phyloP scores from a whole-genome alignment of 2,888 invertebrate species.

The Lasioglossum malachurum region DNA sequence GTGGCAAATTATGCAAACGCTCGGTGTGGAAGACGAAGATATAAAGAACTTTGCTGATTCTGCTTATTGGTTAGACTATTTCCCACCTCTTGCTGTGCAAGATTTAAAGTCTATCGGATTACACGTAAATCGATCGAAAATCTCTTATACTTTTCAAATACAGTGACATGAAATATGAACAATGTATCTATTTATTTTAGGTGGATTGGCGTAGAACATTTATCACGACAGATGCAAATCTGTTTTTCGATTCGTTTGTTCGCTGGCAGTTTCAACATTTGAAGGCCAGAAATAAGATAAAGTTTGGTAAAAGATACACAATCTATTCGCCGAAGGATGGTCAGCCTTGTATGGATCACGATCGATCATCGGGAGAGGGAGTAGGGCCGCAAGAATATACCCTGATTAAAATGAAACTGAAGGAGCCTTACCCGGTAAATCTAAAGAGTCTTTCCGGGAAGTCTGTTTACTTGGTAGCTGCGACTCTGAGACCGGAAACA shows the following conservation, averaged over 20 bases:
- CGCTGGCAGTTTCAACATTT: conserved; percentile 97
- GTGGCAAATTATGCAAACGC: conserved; percentile 99
- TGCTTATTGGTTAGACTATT: conserved; percentile 97
- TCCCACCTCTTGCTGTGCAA: conserved; percentile 94
- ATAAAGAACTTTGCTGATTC: conserved; percentile 96
- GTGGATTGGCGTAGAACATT: conserved; percentile 99
- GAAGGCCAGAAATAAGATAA: conserved; percentile 94
- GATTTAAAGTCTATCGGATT: conserved; percentile 96
- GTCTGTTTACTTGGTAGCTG: conserved; percentile 95
- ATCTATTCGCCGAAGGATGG: conserved; percentile 98
- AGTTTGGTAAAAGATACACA: conserved; percentile 98
- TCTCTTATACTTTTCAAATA: not conserved
- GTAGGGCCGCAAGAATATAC: conserved; percentile 99
- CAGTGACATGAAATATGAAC: not conserved
- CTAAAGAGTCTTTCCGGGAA: conserved; percentile 87
- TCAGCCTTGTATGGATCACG: conserved; percentile 99
- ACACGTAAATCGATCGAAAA: conserved; percentile 88
- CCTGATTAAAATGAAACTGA: conserved; percentile 95
- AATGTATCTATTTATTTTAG: conserved; percentile 84
- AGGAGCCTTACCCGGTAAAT: conserved; percentile 90
- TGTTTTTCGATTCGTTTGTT: conserved; percentile 98
- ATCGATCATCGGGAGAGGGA: conserved; percentile 97
- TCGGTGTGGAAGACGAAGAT: conserved; percentile 96
- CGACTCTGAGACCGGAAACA: conserved; percentile 99
- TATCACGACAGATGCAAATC: conserved; percentile 99